These are phyloP conservation scores for Hystrix cristata DNA, from an alignment of 2,113 vertebrate genomes.

Conservation along the genomic window DNA sequence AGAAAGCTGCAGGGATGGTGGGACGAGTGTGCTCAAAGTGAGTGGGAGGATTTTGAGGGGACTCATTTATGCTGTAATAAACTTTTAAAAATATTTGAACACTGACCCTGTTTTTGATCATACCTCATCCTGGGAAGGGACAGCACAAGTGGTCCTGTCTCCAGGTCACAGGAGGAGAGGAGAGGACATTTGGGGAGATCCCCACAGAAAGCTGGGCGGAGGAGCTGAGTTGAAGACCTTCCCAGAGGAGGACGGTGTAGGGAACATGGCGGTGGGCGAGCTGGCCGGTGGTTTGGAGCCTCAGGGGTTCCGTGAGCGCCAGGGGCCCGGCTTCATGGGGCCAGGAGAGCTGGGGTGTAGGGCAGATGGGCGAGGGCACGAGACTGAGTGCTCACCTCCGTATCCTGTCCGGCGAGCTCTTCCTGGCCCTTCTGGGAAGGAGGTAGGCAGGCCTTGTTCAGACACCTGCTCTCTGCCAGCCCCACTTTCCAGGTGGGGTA, in stretches of 20 bases:
- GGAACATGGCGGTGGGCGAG: background rate
- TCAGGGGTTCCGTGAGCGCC: background rate
- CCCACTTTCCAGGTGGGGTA: slow-evolving; percentile 21
- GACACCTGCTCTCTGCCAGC: background rate
- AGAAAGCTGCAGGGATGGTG: background rate
- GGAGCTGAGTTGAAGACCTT: background rate
- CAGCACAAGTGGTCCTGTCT: background rate
- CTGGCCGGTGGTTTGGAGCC: background rate
- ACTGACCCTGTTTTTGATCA: background rate
- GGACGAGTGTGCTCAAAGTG: background rate
- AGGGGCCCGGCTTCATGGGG: background rate
- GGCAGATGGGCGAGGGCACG: background rate
- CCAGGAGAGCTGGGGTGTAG: accelerated
- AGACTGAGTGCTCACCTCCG: background rate
- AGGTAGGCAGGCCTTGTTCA: background rate
- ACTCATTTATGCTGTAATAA: background rate
- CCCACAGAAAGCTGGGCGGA: background rate
- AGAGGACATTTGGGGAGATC: background rate
- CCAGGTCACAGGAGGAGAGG: background rate
- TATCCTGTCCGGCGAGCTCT: background rate
- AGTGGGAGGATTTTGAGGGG: background rate
- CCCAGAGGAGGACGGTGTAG: background rate
- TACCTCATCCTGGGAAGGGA: background rate
- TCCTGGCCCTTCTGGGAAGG: background rate
- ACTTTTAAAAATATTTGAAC: background rate